phyloP scores from a whole-genome alignment of 2,888 invertebrate genomes.

The Lordiphosa fenestrarum region DNA sequence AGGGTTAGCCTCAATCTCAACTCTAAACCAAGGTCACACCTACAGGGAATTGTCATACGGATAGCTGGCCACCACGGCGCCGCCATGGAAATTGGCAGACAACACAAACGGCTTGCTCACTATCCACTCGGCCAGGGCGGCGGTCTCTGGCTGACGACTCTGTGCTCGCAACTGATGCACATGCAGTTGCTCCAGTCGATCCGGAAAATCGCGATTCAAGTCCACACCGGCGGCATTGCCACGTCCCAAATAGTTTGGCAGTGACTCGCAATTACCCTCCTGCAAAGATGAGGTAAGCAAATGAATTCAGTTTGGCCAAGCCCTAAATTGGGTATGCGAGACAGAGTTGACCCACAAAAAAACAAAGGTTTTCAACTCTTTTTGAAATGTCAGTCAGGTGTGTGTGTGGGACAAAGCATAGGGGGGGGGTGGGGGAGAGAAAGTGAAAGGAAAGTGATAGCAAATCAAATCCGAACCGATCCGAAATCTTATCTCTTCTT shows the following conservation, averaged over 20 bases:
- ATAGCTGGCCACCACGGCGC: conserved; percentile 98
- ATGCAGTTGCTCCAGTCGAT: conserved; percentile 86
- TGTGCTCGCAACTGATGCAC: conserved; percentile 77
- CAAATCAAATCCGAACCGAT: no score
- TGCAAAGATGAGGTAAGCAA: conserved; percentile 76
- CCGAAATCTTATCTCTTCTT: no score
- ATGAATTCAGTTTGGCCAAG: conserved; percentile 24
- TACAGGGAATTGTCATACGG: conserved; percentile 95
- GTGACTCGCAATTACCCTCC: conserved; percentile 91
- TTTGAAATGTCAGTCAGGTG: no score
- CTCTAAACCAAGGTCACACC: conserved; percentile 47
- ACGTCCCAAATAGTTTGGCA: conserved; percentile 85
- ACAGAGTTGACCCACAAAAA: no score
- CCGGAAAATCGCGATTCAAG: conserved; percentile 95
- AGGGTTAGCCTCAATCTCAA: not conserved
- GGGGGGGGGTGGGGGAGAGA: no score
- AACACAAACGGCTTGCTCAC: conserved; percentile 92
- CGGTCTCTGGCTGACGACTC: conserved; percentile 91
- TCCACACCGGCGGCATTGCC: conserved; percentile 91
- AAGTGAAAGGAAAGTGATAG: no score
- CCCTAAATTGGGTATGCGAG: no score
- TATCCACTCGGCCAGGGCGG: conserved; percentile 94
- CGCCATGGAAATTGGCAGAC: conserved; percentile 97
- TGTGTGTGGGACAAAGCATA: no score
- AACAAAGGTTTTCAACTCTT: no score